Conservation (phyloP, 2,888 invertebrate genomes). For the Linnaemya tessellans region DNA sequence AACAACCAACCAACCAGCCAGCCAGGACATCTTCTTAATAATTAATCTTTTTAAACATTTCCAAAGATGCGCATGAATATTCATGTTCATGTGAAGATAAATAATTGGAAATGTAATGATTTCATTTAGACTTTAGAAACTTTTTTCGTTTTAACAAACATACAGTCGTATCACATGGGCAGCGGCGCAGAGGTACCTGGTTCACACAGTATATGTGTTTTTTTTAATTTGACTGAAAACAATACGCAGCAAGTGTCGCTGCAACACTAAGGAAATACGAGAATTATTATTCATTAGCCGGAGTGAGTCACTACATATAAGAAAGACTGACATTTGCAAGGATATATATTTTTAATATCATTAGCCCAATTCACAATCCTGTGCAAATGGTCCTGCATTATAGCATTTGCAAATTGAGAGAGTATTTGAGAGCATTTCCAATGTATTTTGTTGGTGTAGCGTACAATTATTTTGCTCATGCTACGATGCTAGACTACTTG, state of each 20-base stretch:
- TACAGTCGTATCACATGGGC: not conserved
- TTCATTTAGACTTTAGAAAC: slow-evolving; percentile 37
- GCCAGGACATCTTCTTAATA: slow-evolving; percentile 20
- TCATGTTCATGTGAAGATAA: slow-evolving; percentile 46
- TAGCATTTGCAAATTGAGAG: too few relatives aligned
- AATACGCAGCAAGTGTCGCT: not conserved
- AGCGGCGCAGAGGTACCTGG: not conserved
- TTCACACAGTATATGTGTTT: not conserved
- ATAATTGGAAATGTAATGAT: slow-evolving; percentile 61
- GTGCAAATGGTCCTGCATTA: too few relatives aligned
- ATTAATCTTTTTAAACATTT: slow-evolving; percentile 62
- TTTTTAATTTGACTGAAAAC: too few relatives aligned
- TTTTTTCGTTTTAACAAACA: not conserved
- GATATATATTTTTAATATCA: too few relatives aligned
- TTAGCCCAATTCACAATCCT: too few relatives aligned
- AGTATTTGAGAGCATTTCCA: too few relatives aligned
- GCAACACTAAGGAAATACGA: not conserved
- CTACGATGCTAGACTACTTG: too few relatives aligned
- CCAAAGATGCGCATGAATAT: slow-evolving; percentile 52
- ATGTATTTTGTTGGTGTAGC: too few relatives aligned
- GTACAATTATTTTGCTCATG: too few relatives aligned
- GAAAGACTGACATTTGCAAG: too few relatives aligned
- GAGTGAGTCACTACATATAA: too few relatives aligned
- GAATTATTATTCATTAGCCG: not conserved
- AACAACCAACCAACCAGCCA: slow-evolving; percentile 17